phyloP scores from a whole-genome alignment of 2,113 vertebrate species.

The Rhagologus leucostigma region DNA sequence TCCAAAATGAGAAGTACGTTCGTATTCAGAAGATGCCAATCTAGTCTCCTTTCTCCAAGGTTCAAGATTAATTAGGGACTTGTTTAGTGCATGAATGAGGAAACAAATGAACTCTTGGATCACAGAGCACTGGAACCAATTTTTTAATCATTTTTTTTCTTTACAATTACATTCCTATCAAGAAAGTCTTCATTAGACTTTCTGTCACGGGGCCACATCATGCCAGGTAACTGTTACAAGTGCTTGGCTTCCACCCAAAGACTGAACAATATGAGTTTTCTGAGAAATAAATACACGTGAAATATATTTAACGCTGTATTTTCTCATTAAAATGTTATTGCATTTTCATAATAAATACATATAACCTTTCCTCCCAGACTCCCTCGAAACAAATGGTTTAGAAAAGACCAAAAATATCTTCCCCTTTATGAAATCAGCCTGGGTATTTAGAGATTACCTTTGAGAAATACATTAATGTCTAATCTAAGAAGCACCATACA shows the following conservation, averaged over 20 bases:
- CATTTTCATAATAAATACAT: constrained; percentile 17
- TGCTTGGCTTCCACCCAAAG: constrained; percentile 32
- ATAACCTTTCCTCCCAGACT: neutral
- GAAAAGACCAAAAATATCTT: neutral
- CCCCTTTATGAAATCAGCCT: neutral
- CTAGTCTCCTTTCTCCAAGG: constrained; percentile 70
- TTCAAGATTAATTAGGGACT: constrained; percentile 77
- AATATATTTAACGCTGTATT: neutral
- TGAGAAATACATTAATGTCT: neutral
- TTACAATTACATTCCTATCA: constrained; percentile 71
- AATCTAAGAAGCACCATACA: neutral
- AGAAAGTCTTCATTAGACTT: constrained; percentile 69
- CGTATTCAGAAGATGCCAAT: constrained; percentile 68
- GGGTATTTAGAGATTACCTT: constrained; percentile 16
- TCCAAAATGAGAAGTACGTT: constrained; percentile 69
- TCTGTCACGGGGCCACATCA: constrained; percentile 51
- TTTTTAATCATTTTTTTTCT: constrained; percentile 70
- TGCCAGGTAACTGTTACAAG: constrained; percentile 42
- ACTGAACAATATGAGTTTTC: constrained; percentile 39
- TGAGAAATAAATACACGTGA: neutral
- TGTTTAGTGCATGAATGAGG: constrained; percentile 74
- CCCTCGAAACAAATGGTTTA: neutral
- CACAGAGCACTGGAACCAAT: constrained; percentile 65
- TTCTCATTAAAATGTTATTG: constrained; percentile 11
- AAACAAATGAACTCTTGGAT: constrained; percentile 74